Evolutionary conservation across 2,113 vertebrate species (phyloP), one percentile per base, ranked within the genome.

Genomic region (Tympanuchus pallidicinctus): DNA sequence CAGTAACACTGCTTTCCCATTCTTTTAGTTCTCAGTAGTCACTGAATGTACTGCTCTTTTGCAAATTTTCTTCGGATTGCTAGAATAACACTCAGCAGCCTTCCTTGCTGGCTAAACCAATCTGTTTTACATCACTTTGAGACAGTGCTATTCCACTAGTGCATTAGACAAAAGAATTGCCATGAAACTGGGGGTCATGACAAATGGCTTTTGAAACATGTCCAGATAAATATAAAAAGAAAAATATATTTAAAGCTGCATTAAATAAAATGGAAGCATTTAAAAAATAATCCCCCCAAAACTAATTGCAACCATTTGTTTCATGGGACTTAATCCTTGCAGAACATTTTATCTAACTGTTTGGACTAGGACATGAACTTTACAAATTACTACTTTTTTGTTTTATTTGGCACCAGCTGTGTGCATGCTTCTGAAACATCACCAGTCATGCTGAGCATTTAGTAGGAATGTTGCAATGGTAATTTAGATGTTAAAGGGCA

Each of bases 401-500:
- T 89, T 92, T 90, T 89, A 92, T 91, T 94, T 82, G 21, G 66
- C 63, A 79, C 67, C 84, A 78, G 92, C 94, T 94, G 96, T 79
- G 92, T 90, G 84, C 94, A 93, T 86, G 81, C 88, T 93, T 96
- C 95, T 93, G 78, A 94, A 96, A 93, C 94, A 93, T 72, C 71
- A 76, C 79, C 47, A 95, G 71, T 91, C 87, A 86, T 94, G 92
- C 50, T 90, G 81, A 96, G 88, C 85, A 89, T 95, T 94, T 93
- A 80, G 82, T 82, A 70, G 82, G 86, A 97, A 95, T 90, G 82
- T 81, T 92, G 85, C 94, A 92, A 74, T 69, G 86, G 92, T 85
- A 94, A 93, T 93, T 96, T 92, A 93, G 76, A 91, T 94, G 84
- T 72, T 95, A 93, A 97, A 97, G 92, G 90, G 73, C 87, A 83